Conservation (phyloP, 2,113 vertebrate species). For the Collichthys lucidus region DNA sequence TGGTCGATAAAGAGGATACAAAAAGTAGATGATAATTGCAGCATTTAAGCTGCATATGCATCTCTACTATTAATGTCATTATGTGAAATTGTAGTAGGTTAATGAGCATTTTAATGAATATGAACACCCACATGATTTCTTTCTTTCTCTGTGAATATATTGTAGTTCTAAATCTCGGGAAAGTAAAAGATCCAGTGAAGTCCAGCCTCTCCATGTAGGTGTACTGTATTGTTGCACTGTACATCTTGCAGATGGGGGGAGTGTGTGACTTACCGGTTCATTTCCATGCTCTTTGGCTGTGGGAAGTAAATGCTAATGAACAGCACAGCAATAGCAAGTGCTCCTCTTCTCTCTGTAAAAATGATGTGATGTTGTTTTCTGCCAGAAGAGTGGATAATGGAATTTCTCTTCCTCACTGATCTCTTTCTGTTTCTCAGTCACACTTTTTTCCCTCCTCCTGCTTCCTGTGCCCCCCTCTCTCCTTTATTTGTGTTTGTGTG, state of each 20-base stretch:
- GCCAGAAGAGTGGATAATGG: constrained; percentile 38
- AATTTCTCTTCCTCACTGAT: constrained; percentile 44
- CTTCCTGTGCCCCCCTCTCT: background rate
- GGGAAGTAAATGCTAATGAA: constrained; percentile 57
- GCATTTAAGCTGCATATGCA: background rate
- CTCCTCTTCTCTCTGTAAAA: constrained; percentile 22
- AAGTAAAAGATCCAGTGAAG: constrained; percentile 1
- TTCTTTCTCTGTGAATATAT: background rate
- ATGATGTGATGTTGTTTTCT: constrained; percentile 41
- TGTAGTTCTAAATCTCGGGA: background rate
- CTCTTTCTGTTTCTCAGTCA: background rate
- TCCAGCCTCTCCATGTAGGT: constrained; percentile 17
- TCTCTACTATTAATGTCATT: background rate
- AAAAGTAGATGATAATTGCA: background rate
- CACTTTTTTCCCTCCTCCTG: background rate
- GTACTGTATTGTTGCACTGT: constrained; percentile 14
- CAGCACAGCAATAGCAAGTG: constrained; percentile 2
- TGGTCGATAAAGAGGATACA: background rate
- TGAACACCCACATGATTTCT: background rate
- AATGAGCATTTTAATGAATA: constrained; percentile 14
- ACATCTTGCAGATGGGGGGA: background rate
- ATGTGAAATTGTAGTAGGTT: background rate
- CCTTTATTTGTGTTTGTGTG: constrained; percentile 10
- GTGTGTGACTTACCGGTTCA: constrained; percentile 22
- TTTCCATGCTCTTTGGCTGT: constrained; percentile 32